Evolutionary conservation across 2,888 invertebrate species (phyloP).

Genomic region (Orthosia incerta): DNA sequence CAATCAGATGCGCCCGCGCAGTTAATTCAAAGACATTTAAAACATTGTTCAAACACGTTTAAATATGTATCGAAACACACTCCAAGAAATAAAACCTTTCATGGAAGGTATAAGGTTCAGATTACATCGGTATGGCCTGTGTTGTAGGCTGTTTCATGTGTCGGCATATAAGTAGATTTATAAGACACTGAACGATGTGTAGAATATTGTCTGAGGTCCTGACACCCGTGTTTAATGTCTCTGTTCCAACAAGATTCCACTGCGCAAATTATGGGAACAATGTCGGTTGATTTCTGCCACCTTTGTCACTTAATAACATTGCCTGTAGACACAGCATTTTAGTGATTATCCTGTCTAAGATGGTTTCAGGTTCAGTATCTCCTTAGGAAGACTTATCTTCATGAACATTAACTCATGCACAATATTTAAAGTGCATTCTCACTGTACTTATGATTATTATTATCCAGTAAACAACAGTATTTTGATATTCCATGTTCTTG

Average conservation of each 20-base stretch:
- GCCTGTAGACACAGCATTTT: conserved; percentile 12
- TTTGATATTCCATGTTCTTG: too few relatives aligned
- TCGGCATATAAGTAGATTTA: conserved; percentile 78
- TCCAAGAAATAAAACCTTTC: conserved; percentile 55
- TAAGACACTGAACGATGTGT: conserved; percentile 82
- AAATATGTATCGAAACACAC: conserved; percentile 43
- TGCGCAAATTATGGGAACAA: conserved; percentile 76
- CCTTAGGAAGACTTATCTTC: too few relatives aligned
- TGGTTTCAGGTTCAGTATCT: neutral
- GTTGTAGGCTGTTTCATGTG: conserved; percentile 57
- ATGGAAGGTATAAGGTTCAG: conserved; percentile 47
- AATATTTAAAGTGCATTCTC: neutral
- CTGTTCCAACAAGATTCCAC: conserved; percentile 82
- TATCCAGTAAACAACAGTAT: too few relatives aligned
- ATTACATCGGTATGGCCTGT: conserved; percentile 43
- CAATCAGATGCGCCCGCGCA: conserved; percentile 84
- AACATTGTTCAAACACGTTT: conserved; percentile 63
- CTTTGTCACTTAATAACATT: conserved; percentile 50
- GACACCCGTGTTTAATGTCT: conserved; percentile 87
- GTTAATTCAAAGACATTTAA: conserved; percentile 84
- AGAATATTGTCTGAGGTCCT: conserved; percentile 86
- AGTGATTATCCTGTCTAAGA: neutral
- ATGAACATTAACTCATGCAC: too few relatives aligned
- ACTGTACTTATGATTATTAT: neutral
- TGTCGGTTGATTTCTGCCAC: conserved; percentile 64